These are phyloP conservation scores for Taeniopygia guttata DNA, from an alignment of 2,797 vertebrate genomes.

Conservation along the genomic window DNA sequence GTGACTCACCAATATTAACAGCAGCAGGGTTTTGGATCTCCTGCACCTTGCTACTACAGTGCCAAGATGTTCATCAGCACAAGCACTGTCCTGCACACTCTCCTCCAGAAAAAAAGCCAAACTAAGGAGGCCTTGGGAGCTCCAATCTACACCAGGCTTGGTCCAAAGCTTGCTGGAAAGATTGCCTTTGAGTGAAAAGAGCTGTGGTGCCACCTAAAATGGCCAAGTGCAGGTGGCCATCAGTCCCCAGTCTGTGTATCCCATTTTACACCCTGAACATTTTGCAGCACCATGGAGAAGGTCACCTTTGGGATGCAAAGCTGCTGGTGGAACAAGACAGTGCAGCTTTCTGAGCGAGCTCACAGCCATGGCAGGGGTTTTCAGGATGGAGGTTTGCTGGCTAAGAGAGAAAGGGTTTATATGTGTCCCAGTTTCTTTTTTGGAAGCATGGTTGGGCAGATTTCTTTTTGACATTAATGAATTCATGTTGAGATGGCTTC, in stretches of 20 bases:
- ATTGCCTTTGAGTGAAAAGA: neutral
- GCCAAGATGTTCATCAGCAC: slow-evolving; percentile 36
- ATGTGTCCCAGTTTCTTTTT: neutral
- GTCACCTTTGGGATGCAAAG: neutral
- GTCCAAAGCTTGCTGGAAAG: neutral
- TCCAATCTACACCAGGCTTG: neutral
- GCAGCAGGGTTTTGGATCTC: slow-evolving; percentile 41
- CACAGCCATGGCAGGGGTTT: neutral
- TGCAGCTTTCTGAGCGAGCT: neutral
- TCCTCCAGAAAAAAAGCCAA: neutral
- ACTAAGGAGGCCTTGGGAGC: neutral
- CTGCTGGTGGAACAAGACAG: neutral
- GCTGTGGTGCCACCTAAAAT: neutral
- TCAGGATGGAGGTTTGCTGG: neutral
- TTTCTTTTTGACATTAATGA: neutral
- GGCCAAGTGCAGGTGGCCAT: neutral
- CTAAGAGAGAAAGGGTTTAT: rapidly evolving
- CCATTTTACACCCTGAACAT: neutral
- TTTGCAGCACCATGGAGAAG: neutral
- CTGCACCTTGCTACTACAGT: neutral
- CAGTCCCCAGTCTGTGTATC: neutral
- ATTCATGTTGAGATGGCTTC: neutral
- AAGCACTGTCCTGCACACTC: neutral
- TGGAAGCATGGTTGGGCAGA: neutral
- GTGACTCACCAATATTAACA: slow-evolving; percentile 50